Percentiles rank a stretch among this genome's conserved stretches.
These are phyloP conservation scores for Acleris holmiana DNA, from an alignment of 2,888 invertebrate species.

Conservation along the genomic window DNA sequence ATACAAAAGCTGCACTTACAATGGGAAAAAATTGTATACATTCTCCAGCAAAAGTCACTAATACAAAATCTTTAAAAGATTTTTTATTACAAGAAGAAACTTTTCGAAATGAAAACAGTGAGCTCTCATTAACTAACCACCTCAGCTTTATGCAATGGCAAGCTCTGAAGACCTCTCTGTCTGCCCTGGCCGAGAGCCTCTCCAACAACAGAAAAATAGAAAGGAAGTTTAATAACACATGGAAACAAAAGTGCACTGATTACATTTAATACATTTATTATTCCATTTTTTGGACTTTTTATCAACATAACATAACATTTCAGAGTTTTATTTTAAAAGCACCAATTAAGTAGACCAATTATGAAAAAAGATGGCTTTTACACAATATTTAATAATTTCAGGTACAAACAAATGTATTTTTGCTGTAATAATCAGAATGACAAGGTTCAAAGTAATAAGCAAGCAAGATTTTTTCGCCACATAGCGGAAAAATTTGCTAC, in stretches of 20 bases:
- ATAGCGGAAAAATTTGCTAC: no score
- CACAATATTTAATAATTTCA: conserved; percentile 23
- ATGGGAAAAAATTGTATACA: conserved; percentile 46
- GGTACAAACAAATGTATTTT: conserved; percentile 30
- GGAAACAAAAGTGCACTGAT: conserved; percentile 75
- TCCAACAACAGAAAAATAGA: conserved; percentile 64
- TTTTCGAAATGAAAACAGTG: conserved; percentile 60
- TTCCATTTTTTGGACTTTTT: conserved; percentile 29
- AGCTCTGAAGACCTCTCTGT: conserved; percentile 67
- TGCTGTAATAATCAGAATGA: no score
- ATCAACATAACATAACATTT: conserved; percentile 30
- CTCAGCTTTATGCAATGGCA: conserved; percentile 84
- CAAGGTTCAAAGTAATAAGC: no score
- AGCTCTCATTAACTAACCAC: conserved; percentile 63
- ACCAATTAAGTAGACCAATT: conserved; percentile 36
- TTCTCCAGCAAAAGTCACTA: conserved; percentile 57
- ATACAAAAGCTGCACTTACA: conserved; percentile 38
- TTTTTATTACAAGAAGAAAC: conserved; percentile 69
- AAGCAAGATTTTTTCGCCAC: no score
- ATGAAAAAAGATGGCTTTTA: conserved; percentile 20
- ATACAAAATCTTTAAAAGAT: conserved; percentile 53
- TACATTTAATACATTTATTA: conserved; percentile 64
- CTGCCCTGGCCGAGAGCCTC: conserved; percentile 55
- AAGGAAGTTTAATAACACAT: conserved; percentile 68
- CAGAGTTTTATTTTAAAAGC: conserved; percentile 33